phyloP scores from a whole-genome alignment of 2,797 vertebrate species.

The Anisognathus igniventris region DNA sequence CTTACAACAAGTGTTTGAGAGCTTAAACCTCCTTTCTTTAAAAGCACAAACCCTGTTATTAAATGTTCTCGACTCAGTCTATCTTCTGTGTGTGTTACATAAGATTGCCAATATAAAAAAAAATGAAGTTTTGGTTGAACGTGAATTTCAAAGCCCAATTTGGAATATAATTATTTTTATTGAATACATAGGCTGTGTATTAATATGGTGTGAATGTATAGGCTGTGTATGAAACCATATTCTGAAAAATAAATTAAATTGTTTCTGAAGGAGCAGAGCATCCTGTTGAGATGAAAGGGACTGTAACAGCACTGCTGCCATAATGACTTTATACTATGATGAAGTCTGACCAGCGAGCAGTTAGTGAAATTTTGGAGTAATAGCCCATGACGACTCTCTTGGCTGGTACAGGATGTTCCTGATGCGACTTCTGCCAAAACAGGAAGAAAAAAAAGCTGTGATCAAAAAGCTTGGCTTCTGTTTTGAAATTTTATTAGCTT shows the following conservation, averaged over 20 bases:
- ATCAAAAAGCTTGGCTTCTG: slow-evolving; percentile 45
- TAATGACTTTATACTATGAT: background rate
- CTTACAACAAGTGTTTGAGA: background rate
- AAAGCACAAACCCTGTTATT: background rate
- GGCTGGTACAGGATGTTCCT: slow-evolving; percentile 46
- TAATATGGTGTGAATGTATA: background rate
- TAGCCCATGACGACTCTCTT: background rate
- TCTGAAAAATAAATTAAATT: background rate
- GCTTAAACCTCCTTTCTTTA: background rate
- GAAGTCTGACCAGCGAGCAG: background rate
- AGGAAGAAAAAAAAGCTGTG: slow-evolving; percentile 18
- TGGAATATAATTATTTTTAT: background rate
- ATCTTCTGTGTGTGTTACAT: accelerated
- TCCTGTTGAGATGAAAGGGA: background rate
- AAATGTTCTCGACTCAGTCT: background rate
- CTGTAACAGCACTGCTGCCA: background rate
- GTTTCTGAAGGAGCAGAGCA: background rate
- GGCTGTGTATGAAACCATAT: background rate
- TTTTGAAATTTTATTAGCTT: slow-evolving; percentile 46
- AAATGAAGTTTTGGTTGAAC: background rate
- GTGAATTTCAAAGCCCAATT: background rate
- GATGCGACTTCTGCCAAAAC: slow-evolving; percentile 50
- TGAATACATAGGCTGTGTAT: background rate
- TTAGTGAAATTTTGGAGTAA: slow-evolving; percentile 21
- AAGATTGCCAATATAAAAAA: background rate